Conservation (phyloP, 2,888 invertebrate species). For the Heliconius sara region DNA sequence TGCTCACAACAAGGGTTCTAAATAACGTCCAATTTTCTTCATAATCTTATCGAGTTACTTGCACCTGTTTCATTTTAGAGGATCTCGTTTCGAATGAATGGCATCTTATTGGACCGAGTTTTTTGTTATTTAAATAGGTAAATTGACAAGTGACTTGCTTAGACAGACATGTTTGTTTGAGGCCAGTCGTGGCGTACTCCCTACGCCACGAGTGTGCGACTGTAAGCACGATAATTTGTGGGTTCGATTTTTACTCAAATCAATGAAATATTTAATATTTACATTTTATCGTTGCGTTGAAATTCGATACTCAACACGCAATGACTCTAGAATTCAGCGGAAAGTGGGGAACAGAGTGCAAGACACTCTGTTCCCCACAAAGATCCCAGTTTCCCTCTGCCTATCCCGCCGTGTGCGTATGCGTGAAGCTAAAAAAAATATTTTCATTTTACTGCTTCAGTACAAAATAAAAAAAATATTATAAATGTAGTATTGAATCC, state of each 20-base stretch:
- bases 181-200: not conserved
- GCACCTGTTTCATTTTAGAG: conserved; percentile 23
- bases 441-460: not conserved
- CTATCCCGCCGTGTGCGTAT: not conserved
- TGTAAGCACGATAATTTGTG: not conserved
- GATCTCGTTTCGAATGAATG: not conserved
- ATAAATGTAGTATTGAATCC: not conserved
- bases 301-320: not conserved
- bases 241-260: not conserved
- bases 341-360: not conserved
- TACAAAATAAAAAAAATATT: no score
- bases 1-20: conserved; percentile 5
- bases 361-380: no score
- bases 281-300: not conserved
- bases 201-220: not conserved
- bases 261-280: not conserved
- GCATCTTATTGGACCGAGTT: not conserved
- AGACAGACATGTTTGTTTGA: no score
- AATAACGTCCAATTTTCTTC: conserved; percentile 32
- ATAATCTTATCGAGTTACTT: conserved; percentile 37
- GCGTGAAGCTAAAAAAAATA: not conserved
- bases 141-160: no score
- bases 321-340: not conserved
- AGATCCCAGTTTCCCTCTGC: not conserved
- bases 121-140: not conserved